phyloP scores from a whole-genome alignment of 2,113 vertebrate species.

The Triplophysa rosa region DNA sequence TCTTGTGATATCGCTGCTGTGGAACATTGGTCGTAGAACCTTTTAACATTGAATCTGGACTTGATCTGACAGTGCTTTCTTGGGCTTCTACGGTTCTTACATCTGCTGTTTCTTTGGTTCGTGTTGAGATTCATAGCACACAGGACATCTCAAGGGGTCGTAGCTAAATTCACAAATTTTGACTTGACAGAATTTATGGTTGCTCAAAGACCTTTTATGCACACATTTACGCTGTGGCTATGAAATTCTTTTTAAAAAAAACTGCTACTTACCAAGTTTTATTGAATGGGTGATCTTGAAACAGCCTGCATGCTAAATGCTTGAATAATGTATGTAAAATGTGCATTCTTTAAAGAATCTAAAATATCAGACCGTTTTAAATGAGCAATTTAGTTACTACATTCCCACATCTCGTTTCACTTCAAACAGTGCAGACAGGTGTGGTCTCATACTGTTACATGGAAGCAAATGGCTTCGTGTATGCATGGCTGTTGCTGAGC shows the following conservation, averaged over 20 bases:
- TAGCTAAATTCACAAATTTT: neutral
- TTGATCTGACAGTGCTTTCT: constrained; percentile 24
- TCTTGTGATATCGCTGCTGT: constrained; percentile 4
- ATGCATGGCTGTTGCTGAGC: constrained; percentile 41
- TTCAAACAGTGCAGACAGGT: no score
- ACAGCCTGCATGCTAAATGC: no score
- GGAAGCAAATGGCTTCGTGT: neutral
- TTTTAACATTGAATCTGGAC: constrained; percentile 11
- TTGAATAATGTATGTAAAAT: no score
- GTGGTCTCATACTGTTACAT: neutral
- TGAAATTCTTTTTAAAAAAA: no score
- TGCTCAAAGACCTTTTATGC: neutral
- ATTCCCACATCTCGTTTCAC: no score
- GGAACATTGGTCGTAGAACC: neutral
- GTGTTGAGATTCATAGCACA: neutral
- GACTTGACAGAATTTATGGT: neutral
- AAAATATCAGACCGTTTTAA: no score
- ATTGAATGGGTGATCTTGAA: no score
- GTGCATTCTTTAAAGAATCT: no score
- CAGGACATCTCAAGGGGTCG: neutral
- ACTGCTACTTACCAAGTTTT: no score
- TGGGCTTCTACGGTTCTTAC: constrained; percentile 10
- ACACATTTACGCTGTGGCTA: no score
- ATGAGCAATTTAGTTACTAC: no score
- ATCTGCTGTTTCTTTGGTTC: neutral